Percentiles rank a stretch among this genome's conserved stretches.
Evolutionary conservation across 1,140 invertebrate species (phyloP).

Genomic region (Lethocerus indicus): DNA sequence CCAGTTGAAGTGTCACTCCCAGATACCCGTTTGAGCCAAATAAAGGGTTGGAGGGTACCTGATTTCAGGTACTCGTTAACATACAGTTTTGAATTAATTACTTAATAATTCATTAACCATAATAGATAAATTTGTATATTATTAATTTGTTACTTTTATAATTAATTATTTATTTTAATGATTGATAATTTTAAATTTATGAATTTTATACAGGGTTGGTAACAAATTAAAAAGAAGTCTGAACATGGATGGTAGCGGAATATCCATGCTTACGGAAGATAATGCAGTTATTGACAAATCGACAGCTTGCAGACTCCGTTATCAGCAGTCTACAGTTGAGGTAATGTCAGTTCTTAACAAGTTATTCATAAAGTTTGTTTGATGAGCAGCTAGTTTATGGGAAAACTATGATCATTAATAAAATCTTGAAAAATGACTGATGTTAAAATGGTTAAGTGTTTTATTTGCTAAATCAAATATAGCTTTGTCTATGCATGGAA

Average conservation of each 20-base stretch:
- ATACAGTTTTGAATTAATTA: not conserved
- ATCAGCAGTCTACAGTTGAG: constrained; percentile 81
- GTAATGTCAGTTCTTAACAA: too few relatives aligned
- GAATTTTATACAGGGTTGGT: not conserved
- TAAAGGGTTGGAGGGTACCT: constrained; percentile 76
- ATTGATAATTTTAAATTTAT: not conserved
- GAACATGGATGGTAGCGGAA: constrained; percentile 1
- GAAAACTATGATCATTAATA: not conserved
- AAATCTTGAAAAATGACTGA: too few relatives aligned
- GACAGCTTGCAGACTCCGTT: constrained; percentile 57
- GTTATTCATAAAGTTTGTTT: too few relatives aligned
- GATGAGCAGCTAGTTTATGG: too few relatives aligned
- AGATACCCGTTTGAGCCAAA: constrained; percentile 77
- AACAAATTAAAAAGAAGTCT: constrained; percentile 10
- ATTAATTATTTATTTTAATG: not conserved
- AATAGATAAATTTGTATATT: not conserved
- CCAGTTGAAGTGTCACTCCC: constrained; percentile 76
- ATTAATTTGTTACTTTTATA: not conserved
- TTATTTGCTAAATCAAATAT: too few relatives aligned
- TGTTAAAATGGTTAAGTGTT: too few relatives aligned
- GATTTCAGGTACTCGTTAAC: constrained; percentile 20
- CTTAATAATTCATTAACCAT: not conserved
- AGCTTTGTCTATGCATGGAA: too few relatives aligned
- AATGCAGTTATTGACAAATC: constrained; percentile 17
- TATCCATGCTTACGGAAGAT: constrained; percentile 15